A percentile compares a stretch with the other conserved stretches of the same genome.
Evolutionary conservation across 2,888 invertebrate species (phyloP).

Genomic region (Prosapia bicincta): DNA sequence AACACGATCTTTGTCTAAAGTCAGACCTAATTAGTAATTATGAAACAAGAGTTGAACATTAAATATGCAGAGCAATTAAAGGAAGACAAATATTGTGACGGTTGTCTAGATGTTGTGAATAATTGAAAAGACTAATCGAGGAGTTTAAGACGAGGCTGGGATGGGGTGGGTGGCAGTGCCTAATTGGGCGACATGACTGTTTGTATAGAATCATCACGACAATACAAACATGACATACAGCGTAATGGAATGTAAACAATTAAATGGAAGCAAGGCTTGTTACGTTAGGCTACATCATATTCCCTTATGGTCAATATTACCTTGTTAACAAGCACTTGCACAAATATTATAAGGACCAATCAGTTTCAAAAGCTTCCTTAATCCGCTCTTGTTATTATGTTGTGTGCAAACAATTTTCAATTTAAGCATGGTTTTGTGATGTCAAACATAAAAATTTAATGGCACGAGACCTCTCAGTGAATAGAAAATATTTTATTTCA

Average conservation of each 20-base stretch:
- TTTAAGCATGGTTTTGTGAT: too few species aligned
- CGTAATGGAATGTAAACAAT: slow-evolving; percentile 2
- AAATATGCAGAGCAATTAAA: not conserved
- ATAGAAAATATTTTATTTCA: too few species aligned
- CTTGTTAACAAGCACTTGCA: not conserved
- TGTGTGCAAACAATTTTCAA: not conserved
- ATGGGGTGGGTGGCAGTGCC: not conserved
- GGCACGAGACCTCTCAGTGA: too few species aligned
- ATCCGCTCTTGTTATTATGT: not conserved
- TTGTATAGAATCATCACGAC: not conserved
- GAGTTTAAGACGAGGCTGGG: not conserved
- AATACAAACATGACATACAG: slow-evolving; percentile 2
- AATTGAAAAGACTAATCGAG: not conserved
- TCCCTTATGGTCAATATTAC: slow-evolving; percentile 2
- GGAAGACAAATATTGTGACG: not conserved
- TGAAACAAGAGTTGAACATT: not conserved
- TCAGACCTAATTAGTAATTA: not conserved
- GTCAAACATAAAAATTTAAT: too few species aligned
- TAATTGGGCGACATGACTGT: not conserved
- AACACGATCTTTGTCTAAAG: not conserved
- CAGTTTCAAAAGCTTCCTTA: not conserved
- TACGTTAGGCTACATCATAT: not conserved
- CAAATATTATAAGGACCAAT: slow-evolving; percentile 2
- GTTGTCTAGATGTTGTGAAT: not conserved
- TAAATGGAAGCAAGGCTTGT: not conserved